A percentile compares a stretch with the other conserved stretches of the same genome.
Evolutionary conservation across 2,888 invertebrate species (phyloP).

Genomic region (Eugnorisma glareosa): DNA sequence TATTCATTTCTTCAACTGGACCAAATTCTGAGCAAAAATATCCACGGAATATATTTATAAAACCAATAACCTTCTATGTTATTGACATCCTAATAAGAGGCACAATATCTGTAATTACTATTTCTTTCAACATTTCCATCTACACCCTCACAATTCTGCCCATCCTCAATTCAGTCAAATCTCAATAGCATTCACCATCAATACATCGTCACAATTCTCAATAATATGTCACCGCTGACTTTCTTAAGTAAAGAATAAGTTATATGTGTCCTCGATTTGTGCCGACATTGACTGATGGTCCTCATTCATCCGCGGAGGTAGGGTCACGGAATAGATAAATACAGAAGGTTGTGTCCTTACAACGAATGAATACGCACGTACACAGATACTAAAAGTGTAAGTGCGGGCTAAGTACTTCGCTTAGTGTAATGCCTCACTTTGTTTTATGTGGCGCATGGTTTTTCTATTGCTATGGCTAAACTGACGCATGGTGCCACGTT

Average conservation of each 20-base stretch:
- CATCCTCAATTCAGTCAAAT: slow-evolving; percentile 8
- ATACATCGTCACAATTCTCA: slow-evolving; percentile 48
- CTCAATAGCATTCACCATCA: slow-evolving; percentile 27
- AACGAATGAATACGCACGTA: background rate
- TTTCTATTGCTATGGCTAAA: background rate
- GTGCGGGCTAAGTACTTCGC: background rate
- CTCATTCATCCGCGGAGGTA: slow-evolving; percentile 63
- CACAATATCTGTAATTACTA: background rate
- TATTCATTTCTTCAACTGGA: background rate
- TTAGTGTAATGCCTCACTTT: background rate
- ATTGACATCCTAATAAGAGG: background rate
- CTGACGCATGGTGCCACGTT: background rate
- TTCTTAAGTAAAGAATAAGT: slow-evolving; percentile 68
- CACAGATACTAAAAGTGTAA: background rate
- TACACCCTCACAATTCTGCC: background rate
- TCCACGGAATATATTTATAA: background rate
- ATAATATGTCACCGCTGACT: slow-evolving; percentile 72
- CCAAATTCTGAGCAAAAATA: background rate
- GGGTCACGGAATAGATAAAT: background rate
- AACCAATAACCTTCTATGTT: background rate
- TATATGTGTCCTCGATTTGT: slow-evolving; percentile 66
- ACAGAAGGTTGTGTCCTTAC: slow-evolving; percentile 2
- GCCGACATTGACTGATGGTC: slow-evolving; percentile 68
- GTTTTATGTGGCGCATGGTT: background rate
- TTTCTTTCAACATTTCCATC: background rate